Conservation (phyloP, 2,113 vertebrate genomes). For the Nicator chloris region DNA sequence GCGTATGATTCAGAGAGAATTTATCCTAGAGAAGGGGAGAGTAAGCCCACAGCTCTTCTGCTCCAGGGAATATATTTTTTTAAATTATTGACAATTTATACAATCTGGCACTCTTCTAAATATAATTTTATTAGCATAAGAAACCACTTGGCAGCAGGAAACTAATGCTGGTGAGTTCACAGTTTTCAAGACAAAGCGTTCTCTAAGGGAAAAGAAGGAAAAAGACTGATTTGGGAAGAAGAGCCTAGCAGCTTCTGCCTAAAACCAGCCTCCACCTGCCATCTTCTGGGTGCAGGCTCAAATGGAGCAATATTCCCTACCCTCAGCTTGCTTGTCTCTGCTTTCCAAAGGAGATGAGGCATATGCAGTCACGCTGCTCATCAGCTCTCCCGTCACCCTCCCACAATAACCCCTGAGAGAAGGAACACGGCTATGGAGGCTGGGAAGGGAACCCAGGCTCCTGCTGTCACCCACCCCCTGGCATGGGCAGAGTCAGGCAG, state of each 20-base stretch:
- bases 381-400: constrained; percentile 51
- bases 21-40: background rate
- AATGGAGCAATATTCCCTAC: constrained; percentile 34
- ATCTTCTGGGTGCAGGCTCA: constrained; percentile 24
- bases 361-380: constrained; percentile 26
- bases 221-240: background rate
- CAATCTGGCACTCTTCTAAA: constrained; percentile 51
- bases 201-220: background rate
- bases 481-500: background rate
- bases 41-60: background rate
- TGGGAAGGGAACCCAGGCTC: background rate
- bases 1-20: background rate
- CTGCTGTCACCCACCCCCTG: background rate
- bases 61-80: background rate
- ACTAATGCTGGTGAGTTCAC: background rate
- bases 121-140: constrained; percentile 53
- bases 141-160: constrained; percentile 25
- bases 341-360: constrained; percentile 48
- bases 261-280: constrained; percentile 44
- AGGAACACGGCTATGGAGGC: background rate
- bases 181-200: constrained; percentile 44
- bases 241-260: background rate
- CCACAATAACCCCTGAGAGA: constrained; percentile 33
- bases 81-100: constrained; percentile 3
- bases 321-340: constrained; percentile 5